phyloP scores from a whole-genome alignment of 2,888 invertebrate genomes.

The Ochropleura leucogaster region DNA sequence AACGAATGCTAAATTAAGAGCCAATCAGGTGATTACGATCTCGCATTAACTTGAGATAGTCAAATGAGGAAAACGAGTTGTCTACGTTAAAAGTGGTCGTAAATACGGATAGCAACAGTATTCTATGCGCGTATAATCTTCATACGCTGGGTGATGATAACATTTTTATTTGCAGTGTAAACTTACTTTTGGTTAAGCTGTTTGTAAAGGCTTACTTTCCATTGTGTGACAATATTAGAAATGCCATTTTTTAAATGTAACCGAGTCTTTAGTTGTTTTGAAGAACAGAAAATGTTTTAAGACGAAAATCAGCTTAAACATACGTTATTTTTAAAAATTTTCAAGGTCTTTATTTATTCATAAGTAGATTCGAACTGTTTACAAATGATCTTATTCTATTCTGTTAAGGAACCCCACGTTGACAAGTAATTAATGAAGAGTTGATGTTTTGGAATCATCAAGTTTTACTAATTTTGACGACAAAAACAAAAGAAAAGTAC shows the following conservation, averaged over 20 bases:
- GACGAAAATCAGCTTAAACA: too few relatives aligned
- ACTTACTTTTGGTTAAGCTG: constrained; percentile 6
- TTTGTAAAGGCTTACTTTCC: constrained; percentile 18
- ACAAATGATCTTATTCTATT: too few relatives aligned
- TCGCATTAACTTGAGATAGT: constrained; percentile 58
- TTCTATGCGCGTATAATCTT: constrained; percentile 22
- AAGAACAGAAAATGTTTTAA: not conserved
- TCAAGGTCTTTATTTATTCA: too few relatives aligned
- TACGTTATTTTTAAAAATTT: too few relatives aligned
- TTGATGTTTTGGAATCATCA: too few relatives aligned
- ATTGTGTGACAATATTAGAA: not conserved
- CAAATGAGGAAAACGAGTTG: constrained; percentile 50
- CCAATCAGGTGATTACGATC: constrained; percentile 59
- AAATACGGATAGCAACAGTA: constrained; percentile 39
- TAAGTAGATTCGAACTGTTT: too few relatives aligned
- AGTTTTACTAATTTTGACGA: too few relatives aligned
- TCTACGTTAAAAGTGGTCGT: constrained; percentile 5
- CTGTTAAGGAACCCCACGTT: too few relatives aligned
- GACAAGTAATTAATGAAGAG: too few relatives aligned
- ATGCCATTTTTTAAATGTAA: not conserved
- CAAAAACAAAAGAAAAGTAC: too few relatives aligned
- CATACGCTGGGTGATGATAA: constrained; percentile 27
- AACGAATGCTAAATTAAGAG: constrained; percentile 50
- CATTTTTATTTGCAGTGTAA: constrained; percentile 37
- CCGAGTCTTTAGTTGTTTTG: not conserved